phyloP scores from a whole-genome alignment of 2,113 vertebrate genomes.

The Acrocephalus kingi region DNA sequence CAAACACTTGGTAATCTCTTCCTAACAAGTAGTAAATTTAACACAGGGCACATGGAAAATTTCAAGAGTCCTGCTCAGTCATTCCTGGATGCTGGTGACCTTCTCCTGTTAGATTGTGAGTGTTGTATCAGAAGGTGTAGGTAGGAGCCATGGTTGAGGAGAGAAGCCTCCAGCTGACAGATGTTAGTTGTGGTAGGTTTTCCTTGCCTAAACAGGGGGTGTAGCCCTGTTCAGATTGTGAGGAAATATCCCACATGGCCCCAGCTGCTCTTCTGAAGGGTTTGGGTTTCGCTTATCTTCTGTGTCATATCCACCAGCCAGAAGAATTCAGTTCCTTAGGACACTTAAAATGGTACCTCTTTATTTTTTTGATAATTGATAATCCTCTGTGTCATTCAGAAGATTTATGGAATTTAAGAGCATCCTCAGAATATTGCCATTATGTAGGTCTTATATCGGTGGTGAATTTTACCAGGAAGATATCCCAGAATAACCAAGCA shows the following conservation, averaged over 20 bases:
- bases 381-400: neutral
- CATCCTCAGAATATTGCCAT: neutral
- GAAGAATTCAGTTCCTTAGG: neutral
- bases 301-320: neutral
- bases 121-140: neutral
- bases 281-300: neutral
- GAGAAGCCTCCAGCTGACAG: neutral
- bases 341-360: neutral
- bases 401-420: neutral
- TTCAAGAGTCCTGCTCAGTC: neutral
- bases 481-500: neutral
- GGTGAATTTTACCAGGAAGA: neutral
- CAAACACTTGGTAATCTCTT: neutral
- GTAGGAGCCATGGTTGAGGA: neutral
- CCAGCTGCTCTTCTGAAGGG: neutral
- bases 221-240: neutral
- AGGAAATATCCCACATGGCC: neutral
- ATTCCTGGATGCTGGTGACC: neutral
- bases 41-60: neutral
- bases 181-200: neutral
- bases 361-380: neutral
- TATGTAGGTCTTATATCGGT: neutral
- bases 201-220: neutral
- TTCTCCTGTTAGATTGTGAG: neutral
- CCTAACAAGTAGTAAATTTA: neutral